Evolutionary conservation across 2,888 invertebrate species (phyloP), one percentile per base, ranked within the genome.

Genomic region (Drosophila longiperda): DNA sequence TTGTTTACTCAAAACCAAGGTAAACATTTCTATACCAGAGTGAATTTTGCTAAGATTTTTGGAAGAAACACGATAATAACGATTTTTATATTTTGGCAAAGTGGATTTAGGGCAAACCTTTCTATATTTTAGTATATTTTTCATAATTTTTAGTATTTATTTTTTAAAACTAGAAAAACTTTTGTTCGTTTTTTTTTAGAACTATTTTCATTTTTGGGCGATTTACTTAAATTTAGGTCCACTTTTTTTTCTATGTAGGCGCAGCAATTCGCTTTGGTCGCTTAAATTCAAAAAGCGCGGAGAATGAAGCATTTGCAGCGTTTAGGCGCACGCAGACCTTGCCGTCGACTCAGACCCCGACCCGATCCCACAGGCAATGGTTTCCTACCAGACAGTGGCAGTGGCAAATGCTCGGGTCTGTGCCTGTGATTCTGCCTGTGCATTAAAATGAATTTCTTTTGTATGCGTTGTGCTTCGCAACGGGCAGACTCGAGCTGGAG

Each of bases 361-460:
- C 29, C 26, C 45, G 23, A 32, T 36, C 61, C 65, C 57, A 58
- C 66, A 61, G 74, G 80, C 80, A 78, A 89, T 78, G 78, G 75
- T 80, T 87, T 86, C 80, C 87, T 80, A 82, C 61, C 45, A 53
- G 63, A 52, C 66, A 53, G 38, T 48, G 29, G 17, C 11, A 20
- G 26, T 36, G 50, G 52, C 33, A 61, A 61, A 48, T 55, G 29
- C 65, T 20, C 54, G 26, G 26, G 53, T 42, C 50, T 32, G 40
- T 40, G 66, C 62, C 69, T 69, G 40, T 52, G 23, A 45, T 15
- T 45, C 45, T 45, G 76, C 66, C 67, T 78, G 58, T 79, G 84
- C 85, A 85, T 85, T 85, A 89, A 86, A 86, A 89, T 89, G 80
- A 89, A 86, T 87, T 85, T 80, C 83, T 77, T 86, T 89, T 82